A percentile compares a stretch with the other conserved stretches of the same genome.
Evolutionary conservation across 2,888 invertebrate species (phyloP).

Genomic region (Flexamia atlantica): DNA sequence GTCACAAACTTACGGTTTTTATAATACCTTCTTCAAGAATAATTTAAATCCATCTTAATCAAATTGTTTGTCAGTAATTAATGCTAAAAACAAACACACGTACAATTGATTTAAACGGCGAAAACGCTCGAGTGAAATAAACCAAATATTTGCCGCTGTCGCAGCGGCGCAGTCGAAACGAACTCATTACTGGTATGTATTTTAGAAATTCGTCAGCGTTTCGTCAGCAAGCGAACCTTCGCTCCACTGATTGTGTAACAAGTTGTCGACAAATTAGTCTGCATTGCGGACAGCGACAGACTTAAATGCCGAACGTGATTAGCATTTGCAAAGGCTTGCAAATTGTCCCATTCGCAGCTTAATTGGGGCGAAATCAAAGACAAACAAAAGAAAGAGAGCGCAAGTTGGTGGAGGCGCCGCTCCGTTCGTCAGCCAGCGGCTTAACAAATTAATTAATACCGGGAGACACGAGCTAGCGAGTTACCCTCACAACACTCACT

Average conservation of each 20-base stretch:
- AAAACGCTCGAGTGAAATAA: too few relatives aligned
- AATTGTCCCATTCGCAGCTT: conserved; percentile 58
- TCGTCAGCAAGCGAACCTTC: background rate
- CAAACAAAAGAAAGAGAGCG: conserved; percentile 52
- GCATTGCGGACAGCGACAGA: conserved; percentile 44
- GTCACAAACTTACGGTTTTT: too few relatives aligned
- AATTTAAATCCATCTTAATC: too few relatives aligned
- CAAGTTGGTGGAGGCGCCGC: conserved; percentile 24
- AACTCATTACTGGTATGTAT: too few relatives aligned
- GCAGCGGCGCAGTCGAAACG: too few relatives aligned
- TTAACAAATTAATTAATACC: conserved; percentile 50
- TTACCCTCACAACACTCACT: conserved; percentile 24
- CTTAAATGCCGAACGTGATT: conserved; percentile 57
- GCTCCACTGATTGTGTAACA: conserved; percentile 44
- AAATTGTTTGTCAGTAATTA: too few relatives aligned
- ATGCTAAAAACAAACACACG: too few relatives aligned
- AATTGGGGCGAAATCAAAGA: conserved; percentile 58
- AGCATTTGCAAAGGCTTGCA: conserved; percentile 52
- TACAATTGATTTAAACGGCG: too few relatives aligned
- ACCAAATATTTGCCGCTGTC: too few relatives aligned
- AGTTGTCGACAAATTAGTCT: conserved; percentile 46
- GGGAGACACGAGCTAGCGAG: background rate
- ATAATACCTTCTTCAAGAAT: too few relatives aligned
- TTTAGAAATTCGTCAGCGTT: background rate
- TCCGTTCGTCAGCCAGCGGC: conserved; percentile 27